Conservation (phyloP, 2,797 vertebrate genomes). For the Neopelma chrysocephalum region DNA sequence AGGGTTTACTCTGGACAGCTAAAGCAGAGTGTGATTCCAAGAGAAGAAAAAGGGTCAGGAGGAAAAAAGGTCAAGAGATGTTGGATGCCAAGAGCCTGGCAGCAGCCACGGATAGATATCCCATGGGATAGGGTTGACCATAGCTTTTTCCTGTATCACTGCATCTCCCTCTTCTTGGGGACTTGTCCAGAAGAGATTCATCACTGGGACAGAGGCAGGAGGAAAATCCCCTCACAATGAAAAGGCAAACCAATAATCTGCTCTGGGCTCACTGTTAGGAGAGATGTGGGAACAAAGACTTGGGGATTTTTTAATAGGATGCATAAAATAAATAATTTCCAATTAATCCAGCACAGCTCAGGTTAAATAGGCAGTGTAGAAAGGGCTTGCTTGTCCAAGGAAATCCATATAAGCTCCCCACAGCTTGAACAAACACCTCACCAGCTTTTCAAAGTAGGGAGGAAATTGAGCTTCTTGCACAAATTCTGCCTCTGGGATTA, state of each 20-base stretch:
- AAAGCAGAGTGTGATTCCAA: rapidly evolving
- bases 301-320: not conserved
- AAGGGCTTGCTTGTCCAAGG: not conserved
- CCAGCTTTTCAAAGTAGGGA: not conserved
- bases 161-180: not conserved
- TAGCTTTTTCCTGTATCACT: not conserved
- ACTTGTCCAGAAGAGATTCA: not conserved
- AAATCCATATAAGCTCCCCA: not conserved
- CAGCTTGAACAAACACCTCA: not conserved
- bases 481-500: not conserved
- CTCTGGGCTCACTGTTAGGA: not conserved
- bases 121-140: not conserved
- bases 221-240: not conserved
- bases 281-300: not conserved
- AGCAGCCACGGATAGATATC: not conserved
- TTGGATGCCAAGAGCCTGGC: not conserved
- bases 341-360: not conserved
- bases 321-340: not conserved
- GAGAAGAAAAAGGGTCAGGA: not conserved
- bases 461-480: not conserved
- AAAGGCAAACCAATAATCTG: not conserved
- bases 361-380: not conserved
- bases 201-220: not conserved
- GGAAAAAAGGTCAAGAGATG: not conserved
- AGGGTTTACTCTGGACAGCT: not conserved